Base-by-base conservation (phyloP, 2,888 invertebrate species). In the Cistogaster globosa region DNA sequence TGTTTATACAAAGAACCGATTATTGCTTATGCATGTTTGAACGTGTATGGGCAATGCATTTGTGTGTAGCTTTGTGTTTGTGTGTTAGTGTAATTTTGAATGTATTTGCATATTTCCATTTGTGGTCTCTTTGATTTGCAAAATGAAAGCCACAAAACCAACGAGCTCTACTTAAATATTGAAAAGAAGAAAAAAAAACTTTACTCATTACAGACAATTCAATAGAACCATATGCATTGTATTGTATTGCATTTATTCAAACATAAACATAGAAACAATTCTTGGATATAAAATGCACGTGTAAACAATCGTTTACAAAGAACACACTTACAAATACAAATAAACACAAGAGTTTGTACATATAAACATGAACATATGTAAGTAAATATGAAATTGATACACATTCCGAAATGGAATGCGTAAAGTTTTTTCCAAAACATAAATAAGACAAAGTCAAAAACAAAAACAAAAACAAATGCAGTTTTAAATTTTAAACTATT, bases 101-200 rank as follows among this genome's bases (percentile, higher is more conserved):
- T 48, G 58, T 81, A 83, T 86, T 86, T 86, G 80, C 80, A 69
- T 78, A 77, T 83, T 85, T 87, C 55, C 77, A 71, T 68, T 83
- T 85, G 85, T 75, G 86, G 85, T 85, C 79, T 78, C 83, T 80
- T 86, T 86, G 84, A 83, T 83, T 78, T 69, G 72, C 65, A 68
- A 79, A 84, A 75, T 79, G 63, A 67, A 84, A 84, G 68, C 86
- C 86, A 78, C 84, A 85, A 76, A 76, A 75, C 71, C 76, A 65
- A 81, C 69, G 42, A 72, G 58, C 65, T 71, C 74, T 79, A 51
- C 65, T 75, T 71, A 79, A 57, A 71, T 75, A 69, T 51, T 58
- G 38, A 36, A 42, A 22, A 18, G 48, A 65, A 32, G 53, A 60
- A 26, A 68, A 75, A 26, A 68, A 75, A 68, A 48, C 26, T 65